Base-by-base conservation (phyloP, 2,113 vertebrate species). In the Alouatta palliata region DNA sequence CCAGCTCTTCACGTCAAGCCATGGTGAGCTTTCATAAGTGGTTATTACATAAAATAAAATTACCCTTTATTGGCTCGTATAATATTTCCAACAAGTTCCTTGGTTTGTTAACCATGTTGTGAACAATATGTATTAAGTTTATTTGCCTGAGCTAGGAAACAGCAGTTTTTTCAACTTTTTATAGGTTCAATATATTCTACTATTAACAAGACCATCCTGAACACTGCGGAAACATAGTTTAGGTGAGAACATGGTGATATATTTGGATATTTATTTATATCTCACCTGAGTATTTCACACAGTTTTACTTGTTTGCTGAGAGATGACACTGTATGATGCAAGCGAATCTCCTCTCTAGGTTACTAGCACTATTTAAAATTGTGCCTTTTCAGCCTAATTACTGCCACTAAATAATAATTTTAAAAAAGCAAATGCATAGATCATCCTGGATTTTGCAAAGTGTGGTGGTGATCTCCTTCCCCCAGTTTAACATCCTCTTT, bases 1-100 rank as follows among this genome's bases (percentile, higher is more conserved):
- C 30, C 93, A 58, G 43, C 71, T 93, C 90, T 32, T 45, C 43
- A 84, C 0, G 0, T 92, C 43, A 96, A 66, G 87, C 75, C 85
- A 94, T 70, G 64, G 37, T 27, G 93, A 89, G 87, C 37, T 75
- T 83, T 95, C 45, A 47, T 58, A 80, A 97, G 27, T 17, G 45
- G 35, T 54, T 91, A 94, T 45, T 52, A 68, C 8, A 77, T 81
- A 93, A 94, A 80, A 95, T 49, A 32, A 83, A 97, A 71, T 52
- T 95, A 82, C 47, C 40, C n/a, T 75, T 94, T 92, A 66, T 37
- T 61, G 40, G 83, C 30, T 90, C 71, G 54, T 54, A 95, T 86
- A 64, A 94, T 20, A 81, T 68, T 93, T n/a, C 91, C 94, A 97
- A 83, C 2, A 68, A 64, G 25, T 82, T 95, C 90, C 82, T 71